Evolutionary conservation across 37 sponge, comb jelly and placozoan species (phyloP), one percentile per base, ranked within the genome.

Genomic region (Cladorhizidae sp.): DNA sequence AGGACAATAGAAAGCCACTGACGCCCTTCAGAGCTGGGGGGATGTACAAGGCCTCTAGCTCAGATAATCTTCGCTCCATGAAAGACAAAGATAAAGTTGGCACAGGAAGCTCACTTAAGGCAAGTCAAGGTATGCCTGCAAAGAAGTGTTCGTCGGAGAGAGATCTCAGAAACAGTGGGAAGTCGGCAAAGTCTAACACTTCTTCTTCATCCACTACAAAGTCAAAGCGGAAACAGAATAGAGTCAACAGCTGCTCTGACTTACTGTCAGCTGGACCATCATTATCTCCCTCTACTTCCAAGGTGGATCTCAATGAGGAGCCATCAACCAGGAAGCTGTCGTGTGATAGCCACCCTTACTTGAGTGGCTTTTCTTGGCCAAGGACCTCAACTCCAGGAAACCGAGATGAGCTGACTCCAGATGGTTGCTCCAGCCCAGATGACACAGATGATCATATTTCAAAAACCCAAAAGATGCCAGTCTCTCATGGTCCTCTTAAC

Each of bases 131-230:
- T 1, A 61, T 43, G 67, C 73, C 79, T 2, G 57, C 57, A 32
- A 87, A 67, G 73, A 87, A 87, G 69, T 75, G 59, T 42, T 77
- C 71, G 0, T 85, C 85, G 32, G 78, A 85, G 72, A 67, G 62
- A 31, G 78, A 85, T 37, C 72, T 85, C 2, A 5, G 78, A 33
- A 37, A 36, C 28, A 42, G 37, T 74, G 57, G 74, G n/a, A 33
- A 33, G 37, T 17, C 72, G 14, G 23, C 49, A 17, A 71, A 42
- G 1, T n/a, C n/a, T 18, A 71, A 2, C 8, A n/a, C 26, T 22
- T 36, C 33, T 3, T 22, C 71, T 22, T 23, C 42, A 39, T 3
- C 45, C 43, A 42, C 9, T 20, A 2, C 32, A 42, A 45, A 40
- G 64, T 37, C 64, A 41, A 77, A 39, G 32, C 25, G 52, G 75